Conservation (phyloP, 2,888 invertebrate species). For the Xestia rhomboidea region DNA sequence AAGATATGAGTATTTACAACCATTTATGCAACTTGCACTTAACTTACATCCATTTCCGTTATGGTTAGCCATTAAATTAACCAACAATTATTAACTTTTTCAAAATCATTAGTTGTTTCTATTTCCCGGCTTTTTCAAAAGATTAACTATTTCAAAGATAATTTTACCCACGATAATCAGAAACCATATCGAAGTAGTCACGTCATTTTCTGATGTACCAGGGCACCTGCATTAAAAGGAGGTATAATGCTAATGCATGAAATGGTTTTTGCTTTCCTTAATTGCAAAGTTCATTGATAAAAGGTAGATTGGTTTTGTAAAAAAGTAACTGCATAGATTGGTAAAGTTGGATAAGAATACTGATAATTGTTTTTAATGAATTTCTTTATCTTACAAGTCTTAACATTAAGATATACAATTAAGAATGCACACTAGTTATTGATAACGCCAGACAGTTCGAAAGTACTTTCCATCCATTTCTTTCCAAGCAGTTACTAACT, state of each 20-base stretch:
- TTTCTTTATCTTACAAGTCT: constrained; percentile 18
- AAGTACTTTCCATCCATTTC: constrained; percentile 1
- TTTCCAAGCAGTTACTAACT: constrained; percentile 1
- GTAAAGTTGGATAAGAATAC: constrained; percentile 9
- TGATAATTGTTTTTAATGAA: constrained; percentile 23
- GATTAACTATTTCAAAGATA: constrained; percentile 1
- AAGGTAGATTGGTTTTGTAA: constrained; percentile 29
- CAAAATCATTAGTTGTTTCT: constrained; percentile 1
- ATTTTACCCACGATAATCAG: constrained; percentile 12
- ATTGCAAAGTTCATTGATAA: constrained; percentile 45
- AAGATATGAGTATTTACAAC: background rate
- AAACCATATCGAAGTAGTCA: constrained; percentile 13
- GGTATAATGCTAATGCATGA: constrained; percentile 9
- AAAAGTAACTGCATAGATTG: constrained; percentile 18
- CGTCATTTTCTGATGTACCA: constrained; percentile 10
- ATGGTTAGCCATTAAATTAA: constrained; percentile 13
- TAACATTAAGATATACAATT: constrained; percentile 6
- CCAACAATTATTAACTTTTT: background rate
- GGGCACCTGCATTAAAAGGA: constrained; percentile 47
- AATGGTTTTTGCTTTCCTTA: constrained; percentile 30
- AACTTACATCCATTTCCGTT: constrained; percentile 7
- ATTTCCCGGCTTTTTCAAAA: constrained; percentile 18
- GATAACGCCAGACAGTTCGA: background rate
- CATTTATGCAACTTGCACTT: background rate
- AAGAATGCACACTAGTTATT: constrained; percentile 15